Evolutionary conservation across 2,113 vertebrate species (phyloP), one percentile per base, ranked within the genome.

Genomic region (Pungitius pungitius): DNA sequence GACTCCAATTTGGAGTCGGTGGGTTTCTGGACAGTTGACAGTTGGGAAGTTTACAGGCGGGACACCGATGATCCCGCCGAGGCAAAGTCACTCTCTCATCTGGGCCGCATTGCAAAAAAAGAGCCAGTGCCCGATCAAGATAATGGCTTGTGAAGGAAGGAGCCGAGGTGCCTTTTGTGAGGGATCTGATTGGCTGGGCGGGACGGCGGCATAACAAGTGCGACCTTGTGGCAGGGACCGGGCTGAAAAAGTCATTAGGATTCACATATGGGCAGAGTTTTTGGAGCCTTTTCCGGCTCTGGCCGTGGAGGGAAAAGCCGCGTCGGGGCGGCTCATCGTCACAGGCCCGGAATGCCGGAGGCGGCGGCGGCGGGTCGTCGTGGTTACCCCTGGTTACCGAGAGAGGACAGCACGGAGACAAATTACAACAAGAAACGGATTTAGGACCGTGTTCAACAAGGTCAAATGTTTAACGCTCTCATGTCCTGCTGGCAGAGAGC

Each of bases 91-190:
- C 80, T 90, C 82, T 82, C 85, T 93, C 85, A 80, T 89, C 82
- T 81, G 87, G 84, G 80, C 76, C 65, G 85, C 45, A 8, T 75
- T 60, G 72, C 83, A 79, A 86, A 91, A 84, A 86, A 84, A 86
- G 82, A n/a, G 66, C 68, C 18, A 59, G 30, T 5, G 81, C 73
- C 54, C 54, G 88, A 92, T 93, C 87, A 90, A 91, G 93, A 92
- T 93, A 93, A 93, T 92, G 89, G 86, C 84, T 90, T 93, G 85
- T 93, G 93, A 94, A 92, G 84, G 90, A 90, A 91, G 82, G 87
- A 92, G 91, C 93, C 93, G 92, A 92, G 91, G 84, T 92, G 69
- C 76, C 86, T 90, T 58, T 90, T 90, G 90, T 89, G 84, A 82
- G 83, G 69, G 84, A 90, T 92, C 78, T 85, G 89, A 92, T 90